Evolutionary conservation across 2,797 vertebrate species (phyloP), one percentile per base, ranked within the genome.

Genomic region (Crocidura indochinensis): DNA sequence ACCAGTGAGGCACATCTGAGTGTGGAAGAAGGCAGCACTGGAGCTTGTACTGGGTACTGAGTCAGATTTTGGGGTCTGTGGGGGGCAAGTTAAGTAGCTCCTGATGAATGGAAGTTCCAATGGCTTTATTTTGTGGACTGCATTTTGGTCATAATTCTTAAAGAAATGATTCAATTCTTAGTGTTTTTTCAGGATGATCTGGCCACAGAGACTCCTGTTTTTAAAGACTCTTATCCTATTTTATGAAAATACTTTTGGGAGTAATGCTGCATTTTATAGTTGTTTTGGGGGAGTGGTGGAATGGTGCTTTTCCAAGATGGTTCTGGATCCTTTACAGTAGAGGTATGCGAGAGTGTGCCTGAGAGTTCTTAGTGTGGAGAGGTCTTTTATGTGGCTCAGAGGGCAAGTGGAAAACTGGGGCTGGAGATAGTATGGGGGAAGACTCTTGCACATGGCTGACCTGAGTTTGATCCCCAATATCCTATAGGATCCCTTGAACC

Each of bases 131-230:
- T 8, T n/a, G 12, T 67, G 31, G 27, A 11, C 47, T 49, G 38
- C 31, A 47, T 51, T 22, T 77, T 12, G 15, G 17, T 71, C 78
- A 9, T 75, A 38, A 75, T 67, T 91, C 62, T 53, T 44, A 1
- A 82, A 91, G 86, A 84, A 79, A 87, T 62, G 44, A 47, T 31
- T 91, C 17, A 2, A 20, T 31, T 5, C 0, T 53, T 53, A 94
- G 78, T 71, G 69, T 14, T 72, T 79, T 84, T 76, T 51, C 19
- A 17, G 15, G 56, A 74, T 67, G 84, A 83, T 15, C 86, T 17
- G 22, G 7, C 51, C 24, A 74, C 49, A 74, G 64, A 8, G 62
- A 12, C 24, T 72, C 0, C 27, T 72, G 56, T n/a, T 29, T 17
- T 26, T 10, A 80, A 68, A 80, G 76, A 56, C 10, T 72, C 31